phyloP scores from a whole-genome alignment of 2,113 vertebrate species.

The Thunnus thynnus region DNA sequence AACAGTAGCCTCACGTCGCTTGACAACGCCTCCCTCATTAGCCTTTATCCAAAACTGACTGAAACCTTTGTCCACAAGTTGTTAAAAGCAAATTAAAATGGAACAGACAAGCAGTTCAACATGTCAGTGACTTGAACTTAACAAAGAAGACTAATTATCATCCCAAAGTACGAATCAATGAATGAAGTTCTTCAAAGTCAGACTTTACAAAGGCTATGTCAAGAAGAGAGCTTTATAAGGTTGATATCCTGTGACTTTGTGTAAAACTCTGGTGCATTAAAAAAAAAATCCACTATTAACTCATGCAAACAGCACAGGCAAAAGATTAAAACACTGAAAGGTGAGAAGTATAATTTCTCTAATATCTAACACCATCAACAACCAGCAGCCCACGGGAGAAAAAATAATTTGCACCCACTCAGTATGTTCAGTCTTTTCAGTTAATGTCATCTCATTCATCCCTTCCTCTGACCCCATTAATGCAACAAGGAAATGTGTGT shows the following conservation, averaged over 20 bases:
- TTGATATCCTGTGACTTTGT: background rate
- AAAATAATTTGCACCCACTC: slow-evolving; percentile 34
- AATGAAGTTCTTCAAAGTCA: slow-evolving; percentile 5
- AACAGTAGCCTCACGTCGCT: background rate
- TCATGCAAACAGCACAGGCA: background rate
- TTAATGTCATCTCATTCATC: slow-evolving; percentile 29
- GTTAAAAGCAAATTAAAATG: slow-evolving; percentile 18
- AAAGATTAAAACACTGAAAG: background rate
- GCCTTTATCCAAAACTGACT: background rate
- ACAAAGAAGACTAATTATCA: slow-evolving; percentile 17
- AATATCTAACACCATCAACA: background rate
- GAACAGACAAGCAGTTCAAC: slow-evolving; percentile 2
- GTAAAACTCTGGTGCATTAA: background rate
- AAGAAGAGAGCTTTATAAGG: background rate
- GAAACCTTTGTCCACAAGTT: background rate
- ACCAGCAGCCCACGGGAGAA: slow-evolving; percentile 1
- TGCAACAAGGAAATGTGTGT: slow-evolving; percentile 15
- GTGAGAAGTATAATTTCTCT: slow-evolving; percentile 8
- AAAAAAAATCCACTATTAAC: background rate
- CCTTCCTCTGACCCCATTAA: slow-evolving; percentile 51
- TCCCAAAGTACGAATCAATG: slow-evolving; percentile 17
- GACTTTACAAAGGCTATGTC: slow-evolving; percentile 1
- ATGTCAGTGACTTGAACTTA: background rate
- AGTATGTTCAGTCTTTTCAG: background rate
- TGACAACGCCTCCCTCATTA: background rate